Conservation (phyloP, 1,140 invertebrate species). For the Cyrtorhinus lividipennis region DNA sequence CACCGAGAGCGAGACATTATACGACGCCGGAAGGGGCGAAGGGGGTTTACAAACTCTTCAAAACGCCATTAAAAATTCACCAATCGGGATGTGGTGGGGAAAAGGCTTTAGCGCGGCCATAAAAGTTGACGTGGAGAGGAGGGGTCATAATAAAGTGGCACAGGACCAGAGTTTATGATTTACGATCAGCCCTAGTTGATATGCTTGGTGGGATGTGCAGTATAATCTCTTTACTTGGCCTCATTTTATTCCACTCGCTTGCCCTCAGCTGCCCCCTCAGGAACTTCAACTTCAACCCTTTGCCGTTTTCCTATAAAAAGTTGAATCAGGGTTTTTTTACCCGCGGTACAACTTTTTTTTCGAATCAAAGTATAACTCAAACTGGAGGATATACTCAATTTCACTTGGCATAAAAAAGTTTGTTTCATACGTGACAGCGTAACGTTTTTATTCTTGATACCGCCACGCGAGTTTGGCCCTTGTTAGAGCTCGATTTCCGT, state of each 20-base stretch:
- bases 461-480: too few species aligned
- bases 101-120: not conserved
- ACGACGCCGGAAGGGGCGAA: too few species aligned
- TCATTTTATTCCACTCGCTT: not conserved
- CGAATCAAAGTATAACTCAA: too few species aligned
- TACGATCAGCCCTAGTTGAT: not conserved
- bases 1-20: not conserved
- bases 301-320: too few species aligned
- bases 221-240: not conserved
- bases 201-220: not conserved
- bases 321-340: too few species aligned
- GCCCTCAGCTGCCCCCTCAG: not conserved
- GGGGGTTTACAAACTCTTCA: not conserved
- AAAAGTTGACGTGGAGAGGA: not conserved
- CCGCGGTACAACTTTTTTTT: too few species aligned
- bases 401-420: too few species aligned
- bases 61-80: not conserved
- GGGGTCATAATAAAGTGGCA: not conserved
- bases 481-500: too few species aligned
- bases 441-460: too few species aligned
- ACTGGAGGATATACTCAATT: too few species aligned
- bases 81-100: too few species aligned
- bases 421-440: too few species aligned
- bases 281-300: not conserved
- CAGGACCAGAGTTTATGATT: not conserved